Percentiles rank a stretch among this genome's conserved stretches.
phyloP scores from a whole-genome alignment of 1,140 invertebrate species.

The Branchinecta lindahli region DNA sequence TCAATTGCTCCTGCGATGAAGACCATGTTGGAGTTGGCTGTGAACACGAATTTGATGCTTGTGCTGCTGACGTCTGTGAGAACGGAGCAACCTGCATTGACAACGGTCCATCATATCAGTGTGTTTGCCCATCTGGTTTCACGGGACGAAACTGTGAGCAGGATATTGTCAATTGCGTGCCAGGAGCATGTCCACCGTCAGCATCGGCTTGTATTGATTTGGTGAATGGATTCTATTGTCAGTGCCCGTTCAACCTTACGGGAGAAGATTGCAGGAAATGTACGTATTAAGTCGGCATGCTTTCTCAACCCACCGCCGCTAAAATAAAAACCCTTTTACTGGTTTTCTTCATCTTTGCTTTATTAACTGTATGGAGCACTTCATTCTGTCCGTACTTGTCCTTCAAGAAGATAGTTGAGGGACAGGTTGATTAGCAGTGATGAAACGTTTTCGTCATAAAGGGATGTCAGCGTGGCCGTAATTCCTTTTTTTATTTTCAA shows the following conservation, averaged over 20 bases:
- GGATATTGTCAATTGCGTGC: conserved; percentile 80
- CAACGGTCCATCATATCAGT: conserved; percentile 65
- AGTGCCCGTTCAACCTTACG: conserved; percentile 89
- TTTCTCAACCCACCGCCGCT: too few species aligned
- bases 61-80: conserved; percentile 66
- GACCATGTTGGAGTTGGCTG: conserved; percentile 78
- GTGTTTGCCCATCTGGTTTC: conserved; percentile 66
- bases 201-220: conserved; percentile 78
- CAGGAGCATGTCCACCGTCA: conserved; percentile 82
- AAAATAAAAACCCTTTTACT: neutral
- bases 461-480: too few species aligned
- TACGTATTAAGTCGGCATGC: conserved; percentile 31
- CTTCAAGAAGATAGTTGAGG: too few species aligned
- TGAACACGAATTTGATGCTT: conserved; percentile 84
- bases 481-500: too few species aligned
- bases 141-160: conserved; percentile 63
- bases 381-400: too few species aligned
- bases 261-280: conserved; percentile 91
- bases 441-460: too few species aligned
- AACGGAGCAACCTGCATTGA: conserved; percentile 83
- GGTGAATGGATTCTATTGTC: conserved; percentile 79
- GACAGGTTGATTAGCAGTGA: too few species aligned
- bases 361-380: too few species aligned
- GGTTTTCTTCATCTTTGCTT: conserved; percentile 1
- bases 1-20: conserved; percentile 77